Conservation (phyloP, 2,113 vertebrate genomes). For the Naja naja region DNA sequence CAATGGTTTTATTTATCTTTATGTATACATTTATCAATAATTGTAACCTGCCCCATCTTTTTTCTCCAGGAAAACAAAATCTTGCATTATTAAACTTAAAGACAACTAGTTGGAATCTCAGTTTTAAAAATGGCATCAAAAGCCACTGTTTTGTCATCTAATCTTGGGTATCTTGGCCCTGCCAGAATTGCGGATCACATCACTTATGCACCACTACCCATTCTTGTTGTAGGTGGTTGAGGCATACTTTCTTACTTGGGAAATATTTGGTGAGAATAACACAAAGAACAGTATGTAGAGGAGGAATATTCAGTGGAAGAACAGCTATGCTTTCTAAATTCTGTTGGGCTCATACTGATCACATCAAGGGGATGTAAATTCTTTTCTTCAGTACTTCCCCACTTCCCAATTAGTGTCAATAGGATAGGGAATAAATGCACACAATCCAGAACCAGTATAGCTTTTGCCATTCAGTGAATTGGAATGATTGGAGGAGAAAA, state of each 20-base stretch:
- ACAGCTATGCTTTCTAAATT: neutral
- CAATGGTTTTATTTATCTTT: neutral
- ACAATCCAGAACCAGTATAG: neutral
- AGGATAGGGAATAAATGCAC: neutral
- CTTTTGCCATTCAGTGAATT: neutral
- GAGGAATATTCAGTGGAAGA: neutral
- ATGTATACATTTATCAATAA: neutral
- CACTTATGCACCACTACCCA: neutral
- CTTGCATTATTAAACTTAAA: neutral
- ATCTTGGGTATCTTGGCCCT: neutral
- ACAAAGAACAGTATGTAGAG: neutral
- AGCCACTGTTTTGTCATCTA: neutral
- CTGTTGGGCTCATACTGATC: neutral
- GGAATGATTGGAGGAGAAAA: neutral
- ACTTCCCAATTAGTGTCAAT: neutral
- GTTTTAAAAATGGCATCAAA: neutral
- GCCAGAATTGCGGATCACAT: neutral
- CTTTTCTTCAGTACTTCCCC: neutral
- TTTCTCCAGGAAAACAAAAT: neutral
- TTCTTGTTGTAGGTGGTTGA: neutral
- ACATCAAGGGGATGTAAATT: neutral
- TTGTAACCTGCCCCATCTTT: neutral
- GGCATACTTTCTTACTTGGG: neutral
- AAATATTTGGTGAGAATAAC: neutral
- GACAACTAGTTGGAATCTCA: no score